These are phyloP conservation scores for Hirtodrosophila duncani DNA, from an alignment of 2,888 invertebrate genomes.

Conservation along the genomic window DNA sequence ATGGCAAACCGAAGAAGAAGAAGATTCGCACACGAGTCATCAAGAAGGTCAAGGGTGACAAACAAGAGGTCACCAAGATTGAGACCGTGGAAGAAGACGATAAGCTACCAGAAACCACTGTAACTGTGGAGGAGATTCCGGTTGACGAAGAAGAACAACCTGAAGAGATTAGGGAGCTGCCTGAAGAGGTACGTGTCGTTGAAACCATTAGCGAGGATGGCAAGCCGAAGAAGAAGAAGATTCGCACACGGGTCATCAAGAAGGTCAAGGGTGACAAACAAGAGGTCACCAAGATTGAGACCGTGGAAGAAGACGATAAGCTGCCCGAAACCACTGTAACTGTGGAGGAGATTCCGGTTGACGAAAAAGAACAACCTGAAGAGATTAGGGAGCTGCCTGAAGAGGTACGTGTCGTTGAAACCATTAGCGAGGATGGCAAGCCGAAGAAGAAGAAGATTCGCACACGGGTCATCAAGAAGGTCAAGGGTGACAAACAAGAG, in stretches of 20 bases:
- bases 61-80: constrained; percentile 34
- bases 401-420: constrained; percentile 32
- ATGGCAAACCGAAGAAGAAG: constrained; percentile 21
- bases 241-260: constrained; percentile 39
- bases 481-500: constrained; percentile 37
- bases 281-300: constrained; percentile 41
- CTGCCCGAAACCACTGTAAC: constrained; percentile 35
- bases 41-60: constrained; percentile 33
- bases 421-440: constrained; percentile 29
- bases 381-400: constrained; percentile 31
- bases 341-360: constrained; percentile 28
- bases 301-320: constrained; percentile 39
- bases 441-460: constrained; percentile 37
- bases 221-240: constrained; percentile 32
- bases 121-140: constrained; percentile 33
- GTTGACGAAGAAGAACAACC: constrained; percentile 24
- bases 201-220: constrained; percentile 35
- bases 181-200: constrained; percentile 30
- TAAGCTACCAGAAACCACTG: constrained; percentile 25
- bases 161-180: constrained; percentile 30
- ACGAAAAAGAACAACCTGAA: constrained; percentile 24
- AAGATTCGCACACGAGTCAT: constrained; percentile 34
- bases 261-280: constrained; percentile 40
- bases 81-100: constrained; percentile 34
- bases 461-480: constrained; percentile 35